Conservation (phyloP, 2,888 invertebrate genomes). For the Drosophila kanekoi region DNA sequence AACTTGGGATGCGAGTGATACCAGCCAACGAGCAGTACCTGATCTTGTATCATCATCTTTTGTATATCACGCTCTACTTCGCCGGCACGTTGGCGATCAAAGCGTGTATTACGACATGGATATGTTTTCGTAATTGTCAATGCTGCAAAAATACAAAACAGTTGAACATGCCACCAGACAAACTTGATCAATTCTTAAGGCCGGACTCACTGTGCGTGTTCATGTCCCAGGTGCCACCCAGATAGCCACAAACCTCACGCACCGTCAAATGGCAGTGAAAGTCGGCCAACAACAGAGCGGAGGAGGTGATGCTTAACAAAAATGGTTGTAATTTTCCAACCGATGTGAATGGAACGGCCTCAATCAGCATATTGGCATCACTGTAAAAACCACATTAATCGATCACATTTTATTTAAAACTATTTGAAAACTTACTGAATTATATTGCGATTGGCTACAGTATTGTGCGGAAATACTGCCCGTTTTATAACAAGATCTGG, state of each 20-base stretch:
- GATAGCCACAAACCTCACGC: constrained; percentile 97
- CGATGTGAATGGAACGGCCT: constrained; percentile 94
- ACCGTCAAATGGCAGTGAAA: constrained; percentile 97
- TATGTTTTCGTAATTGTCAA: constrained; percentile 94
- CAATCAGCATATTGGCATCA: constrained; percentile 95
- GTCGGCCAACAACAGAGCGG: constrained; percentile 94
- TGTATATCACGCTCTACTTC: constrained; percentile 93
- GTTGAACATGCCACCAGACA: not conserved
- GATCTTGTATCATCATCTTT: constrained; percentile 92
- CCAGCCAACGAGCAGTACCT: constrained; percentile 95
- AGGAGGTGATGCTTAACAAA: constrained; percentile 93
- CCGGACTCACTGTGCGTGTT: constrained; percentile 94
- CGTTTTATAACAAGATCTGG: constrained; percentile 88
- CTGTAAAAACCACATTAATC: constrained; percentile 85
- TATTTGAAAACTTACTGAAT: constrained; percentile 89
- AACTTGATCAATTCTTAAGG: constrained; percentile 8
- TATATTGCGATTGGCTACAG: constrained; percentile 90
- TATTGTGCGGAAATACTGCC: constrained; percentile 91
- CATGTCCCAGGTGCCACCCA: constrained; percentile 97
- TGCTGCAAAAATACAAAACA: constrained; percentile 86
- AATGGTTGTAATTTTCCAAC: constrained; percentile 97
- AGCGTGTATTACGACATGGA: constrained; percentile 93
- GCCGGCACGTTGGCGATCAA: constrained; percentile 91
- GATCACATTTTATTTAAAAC: not conserved
- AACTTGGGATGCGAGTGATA: constrained; percentile 97